Conservation (phyloP, 2,888 invertebrate genomes). For the Vesta saturnalis region DNA sequence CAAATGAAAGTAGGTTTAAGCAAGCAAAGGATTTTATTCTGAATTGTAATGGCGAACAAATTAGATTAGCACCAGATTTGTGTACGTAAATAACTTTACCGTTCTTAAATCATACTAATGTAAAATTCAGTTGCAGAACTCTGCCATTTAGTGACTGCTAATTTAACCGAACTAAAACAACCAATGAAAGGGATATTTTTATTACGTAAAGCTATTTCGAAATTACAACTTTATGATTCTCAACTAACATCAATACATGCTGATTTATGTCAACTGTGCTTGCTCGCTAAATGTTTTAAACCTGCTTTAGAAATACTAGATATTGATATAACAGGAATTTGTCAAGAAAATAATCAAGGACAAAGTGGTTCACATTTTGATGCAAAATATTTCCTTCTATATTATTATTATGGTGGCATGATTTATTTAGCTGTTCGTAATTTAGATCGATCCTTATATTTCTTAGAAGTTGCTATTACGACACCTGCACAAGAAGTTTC, state of each 20-base stretch:
- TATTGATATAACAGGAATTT: conserved; percentile 91
- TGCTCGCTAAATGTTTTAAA: conserved; percentile 91
- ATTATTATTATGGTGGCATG: conserved; percentile 98
- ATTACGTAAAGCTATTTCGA: conserved; percentile 84
- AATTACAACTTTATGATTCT: conserved; percentile 86
- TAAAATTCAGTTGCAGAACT: conserved; percentile 81
- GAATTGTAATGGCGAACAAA: conserved; percentile 90
- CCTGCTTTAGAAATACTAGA: conserved; percentile 90
- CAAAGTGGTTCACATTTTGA: conserved; percentile 78
- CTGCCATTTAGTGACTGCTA: conserved; percentile 84
- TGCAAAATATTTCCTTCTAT: conserved; percentile 89
- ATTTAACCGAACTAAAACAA: conserved; percentile 80
- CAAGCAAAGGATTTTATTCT: conserved; percentile 88
- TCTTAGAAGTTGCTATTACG: conserved; percentile 94
- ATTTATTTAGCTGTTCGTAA: conserved; percentile 94
- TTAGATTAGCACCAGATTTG: conserved; percentile 84
- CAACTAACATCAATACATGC: conserved; percentile 95
- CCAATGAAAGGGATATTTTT: conserved; percentile 86
- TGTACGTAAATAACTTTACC: conserved; percentile 71
- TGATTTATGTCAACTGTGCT: conserved; percentile 91
- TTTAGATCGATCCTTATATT: conserved; percentile 91
- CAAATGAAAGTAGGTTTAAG: conserved; percentile 68
- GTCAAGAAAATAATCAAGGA: conserved; percentile 70
- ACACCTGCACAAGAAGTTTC: conserved; percentile 96
- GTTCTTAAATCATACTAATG: neutral